Percentiles rank a stretch among this genome's conserved stretches.
These are phyloP conservation scores for Oryzias melastigma DNA, from an alignment of 2,113 vertebrate genomes.

Conservation along the genomic window DNA sequence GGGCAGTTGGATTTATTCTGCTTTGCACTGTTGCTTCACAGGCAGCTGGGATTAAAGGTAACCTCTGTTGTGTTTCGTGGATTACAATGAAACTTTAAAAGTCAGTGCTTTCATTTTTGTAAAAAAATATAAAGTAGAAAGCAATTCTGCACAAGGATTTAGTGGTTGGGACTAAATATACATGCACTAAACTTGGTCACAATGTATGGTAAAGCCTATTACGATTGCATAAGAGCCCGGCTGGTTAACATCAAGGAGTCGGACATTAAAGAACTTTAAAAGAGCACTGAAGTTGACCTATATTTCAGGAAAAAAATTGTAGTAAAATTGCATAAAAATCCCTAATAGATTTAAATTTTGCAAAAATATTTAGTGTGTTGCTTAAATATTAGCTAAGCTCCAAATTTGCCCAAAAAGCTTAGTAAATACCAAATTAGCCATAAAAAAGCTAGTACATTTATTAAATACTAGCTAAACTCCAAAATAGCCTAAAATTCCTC, in stretches of 20 bases:
- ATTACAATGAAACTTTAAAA: too few species aligned
- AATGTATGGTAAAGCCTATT: constrained; percentile 48
- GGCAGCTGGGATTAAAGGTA: constrained; percentile 82
- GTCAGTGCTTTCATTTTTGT: background rate
- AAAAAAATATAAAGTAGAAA: background rate
- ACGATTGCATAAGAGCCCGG: constrained; percentile 47
- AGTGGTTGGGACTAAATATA: constrained; percentile 14
- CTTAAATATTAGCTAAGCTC: too few species aligned
- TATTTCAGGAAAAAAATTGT: too few species aligned
- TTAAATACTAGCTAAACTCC: too few species aligned
- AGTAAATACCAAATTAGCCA: too few species aligned
- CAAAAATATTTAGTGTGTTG: too few species aligned
- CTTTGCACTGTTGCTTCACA: constrained; percentile 76
- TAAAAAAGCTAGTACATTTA: too few species aligned
- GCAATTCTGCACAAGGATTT: constrained; percentile 9
- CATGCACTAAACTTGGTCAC: constrained; percentile 22
- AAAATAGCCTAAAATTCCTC: too few species aligned
- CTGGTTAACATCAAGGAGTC: constrained; percentile 8
- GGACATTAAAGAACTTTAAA: background rate
- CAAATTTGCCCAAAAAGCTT: too few species aligned
- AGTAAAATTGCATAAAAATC: too few species aligned
- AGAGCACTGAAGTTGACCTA: too few species aligned
- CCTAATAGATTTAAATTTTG: too few species aligned
- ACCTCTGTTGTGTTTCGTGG: constrained; percentile 45
- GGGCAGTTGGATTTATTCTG: constrained; percentile 75